These are phyloP conservation scores for Labia minor DNA, from an alignment of 2,888 invertebrate genomes.

Conservation along the genomic window DNA sequence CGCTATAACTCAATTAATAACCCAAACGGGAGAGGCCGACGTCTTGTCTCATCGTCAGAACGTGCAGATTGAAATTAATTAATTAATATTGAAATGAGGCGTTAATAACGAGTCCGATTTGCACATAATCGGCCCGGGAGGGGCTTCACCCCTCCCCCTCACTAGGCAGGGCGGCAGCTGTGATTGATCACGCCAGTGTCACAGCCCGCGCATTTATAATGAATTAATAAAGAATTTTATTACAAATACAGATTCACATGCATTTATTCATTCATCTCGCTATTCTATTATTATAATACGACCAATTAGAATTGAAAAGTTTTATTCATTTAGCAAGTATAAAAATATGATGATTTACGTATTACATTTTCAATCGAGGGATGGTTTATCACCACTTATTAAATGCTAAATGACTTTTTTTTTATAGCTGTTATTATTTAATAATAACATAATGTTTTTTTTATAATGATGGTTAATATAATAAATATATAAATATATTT, in stretches of 20 bases:
- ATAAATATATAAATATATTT: too few relatives aligned
- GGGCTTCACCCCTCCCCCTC: background rate
- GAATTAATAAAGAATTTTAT: constrained; percentile 7
- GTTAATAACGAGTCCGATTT: constrained; percentile 8
- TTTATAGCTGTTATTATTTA: too few relatives aligned
- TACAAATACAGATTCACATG: background rate
- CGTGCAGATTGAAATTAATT: constrained; percentile 7
- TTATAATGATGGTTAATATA: too few relatives aligned
- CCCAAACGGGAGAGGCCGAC: background rate
- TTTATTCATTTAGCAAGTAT: too few relatives aligned
- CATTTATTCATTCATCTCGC: background rate
- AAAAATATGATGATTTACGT: too few relatives aligned
- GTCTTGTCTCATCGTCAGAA: background rate
- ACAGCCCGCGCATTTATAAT: constrained; percentile 3
- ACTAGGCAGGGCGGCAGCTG: constrained; percentile 8
- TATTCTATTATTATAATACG: background rate
- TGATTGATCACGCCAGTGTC: constrained; percentile 7
- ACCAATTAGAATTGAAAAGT: background rate
- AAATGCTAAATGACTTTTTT: too few relatives aligned
- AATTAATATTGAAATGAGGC: constrained; percentile 13
- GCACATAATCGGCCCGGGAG: background rate
- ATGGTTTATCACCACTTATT: too few relatives aligned
- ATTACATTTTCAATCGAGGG: too few relatives aligned
- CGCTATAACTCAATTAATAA: constrained; percentile 13
- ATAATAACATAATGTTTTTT: too few relatives aligned